Percentiles rank a stretch among this genome's conserved stretches.
phyloP scores from a whole-genome alignment of 2,888 invertebrate species.

The Polylopha cassiicola region DNA sequence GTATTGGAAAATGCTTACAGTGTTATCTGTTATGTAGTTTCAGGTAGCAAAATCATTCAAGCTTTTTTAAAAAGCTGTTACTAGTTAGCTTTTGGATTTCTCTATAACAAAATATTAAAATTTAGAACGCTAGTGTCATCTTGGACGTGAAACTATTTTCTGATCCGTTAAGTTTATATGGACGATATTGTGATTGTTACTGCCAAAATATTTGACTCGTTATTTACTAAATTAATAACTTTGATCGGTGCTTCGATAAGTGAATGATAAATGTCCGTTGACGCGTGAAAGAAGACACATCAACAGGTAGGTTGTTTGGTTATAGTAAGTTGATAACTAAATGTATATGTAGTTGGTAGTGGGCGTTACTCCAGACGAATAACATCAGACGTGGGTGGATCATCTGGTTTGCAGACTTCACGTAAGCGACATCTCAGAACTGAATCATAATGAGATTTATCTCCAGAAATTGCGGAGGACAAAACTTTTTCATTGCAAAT shows the following conservation, averaged over 20 bases:
- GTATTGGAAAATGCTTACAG: slow-evolving; percentile 31
- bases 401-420: slow-evolving; percentile 31
- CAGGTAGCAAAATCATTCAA: slow-evolving; percentile 53
- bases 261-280: slow-evolving; percentile 25
- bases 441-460: neutral
- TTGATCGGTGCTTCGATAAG: slow-evolving; percentile 1
- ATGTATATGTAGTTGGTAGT: slow-evolving; percentile 40
- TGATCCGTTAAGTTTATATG: too few relatives aligned
- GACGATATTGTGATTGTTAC: too few relatives aligned
- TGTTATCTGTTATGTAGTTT: slow-evolving; percentile 57
- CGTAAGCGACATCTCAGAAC: neutral
- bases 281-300: slow-evolving; percentile 34
- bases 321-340: slow-evolving; percentile 33
- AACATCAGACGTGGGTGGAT: slow-evolving; percentile 61
- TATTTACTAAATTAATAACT: neutral
- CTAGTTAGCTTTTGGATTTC: slow-evolving; percentile 34
- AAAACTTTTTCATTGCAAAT: neutral
- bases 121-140: slow-evolving; percentile 32
- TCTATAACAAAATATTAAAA: slow-evolving; percentile 30
- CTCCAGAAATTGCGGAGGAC: too few relatives aligned
- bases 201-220: too few relatives aligned
- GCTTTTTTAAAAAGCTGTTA: slow-evolving; percentile 52
- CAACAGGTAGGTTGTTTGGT: slow-evolving; percentile 61
- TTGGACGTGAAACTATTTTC: too few relatives aligned
- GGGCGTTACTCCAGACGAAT: slow-evolving; percentile 65